Percentiles rank a stretch among this genome's conserved stretches.
These are phyloP conservation scores for Pammene aurita DNA, from an alignment of 2,888 invertebrate genomes.

Conservation along the genomic window DNA sequence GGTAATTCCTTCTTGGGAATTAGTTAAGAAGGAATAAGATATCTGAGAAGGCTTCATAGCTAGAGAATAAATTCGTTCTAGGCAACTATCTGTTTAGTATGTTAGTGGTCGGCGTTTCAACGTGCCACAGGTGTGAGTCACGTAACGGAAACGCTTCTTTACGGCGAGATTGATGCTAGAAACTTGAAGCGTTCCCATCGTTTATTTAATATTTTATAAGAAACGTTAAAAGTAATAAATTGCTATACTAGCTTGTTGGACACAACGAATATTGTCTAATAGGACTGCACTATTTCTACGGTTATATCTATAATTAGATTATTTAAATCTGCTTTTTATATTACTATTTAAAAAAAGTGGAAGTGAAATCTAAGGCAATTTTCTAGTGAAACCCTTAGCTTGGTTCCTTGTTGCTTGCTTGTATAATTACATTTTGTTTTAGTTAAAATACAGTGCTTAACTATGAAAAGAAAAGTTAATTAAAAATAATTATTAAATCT, in stretches of 20 bases:
- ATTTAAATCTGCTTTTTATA: no score
- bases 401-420: no score
- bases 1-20: background rate
- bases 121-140: conserved; percentile 43
- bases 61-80: conserved; percentile 26
- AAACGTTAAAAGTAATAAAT: conserved; percentile 24
- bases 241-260: conserved; percentile 2
- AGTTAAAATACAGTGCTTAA: no score
- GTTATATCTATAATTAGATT: no score
- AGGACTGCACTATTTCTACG: background rate
- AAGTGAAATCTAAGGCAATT: no score
- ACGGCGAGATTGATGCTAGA: conserved; percentile 40
- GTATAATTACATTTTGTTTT: no score
- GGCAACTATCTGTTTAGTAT: conserved; percentile 42
- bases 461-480: no score
- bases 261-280: background rate
- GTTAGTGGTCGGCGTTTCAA: conserved; percentile 41
- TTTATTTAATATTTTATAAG: conserved; percentile 37
- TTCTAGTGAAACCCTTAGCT: no score
- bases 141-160: conserved; percentile 42
- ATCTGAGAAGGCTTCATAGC: conserved; percentile 18
- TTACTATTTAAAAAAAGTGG: no score
- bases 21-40: background rate
- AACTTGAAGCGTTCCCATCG: conserved; percentile 41
- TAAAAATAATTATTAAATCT: no score